Conservation (phyloP, 2,888 invertebrate species). For the Colostygia pectinataria region DNA sequence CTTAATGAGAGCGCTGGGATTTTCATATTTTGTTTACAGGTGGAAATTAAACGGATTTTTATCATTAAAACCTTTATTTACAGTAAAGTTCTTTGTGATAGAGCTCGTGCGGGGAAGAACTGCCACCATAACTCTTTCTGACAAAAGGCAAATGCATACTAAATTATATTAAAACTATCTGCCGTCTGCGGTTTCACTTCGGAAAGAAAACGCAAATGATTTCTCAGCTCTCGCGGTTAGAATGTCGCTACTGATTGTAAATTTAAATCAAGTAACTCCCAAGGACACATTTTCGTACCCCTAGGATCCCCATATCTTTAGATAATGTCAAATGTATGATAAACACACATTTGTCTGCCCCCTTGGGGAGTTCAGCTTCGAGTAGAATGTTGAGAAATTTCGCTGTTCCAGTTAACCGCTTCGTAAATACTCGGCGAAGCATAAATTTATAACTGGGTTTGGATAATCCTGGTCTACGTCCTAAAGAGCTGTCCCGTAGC, state of each 20-base stretch:
- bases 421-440: conserved; percentile 14
- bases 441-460: conserved; percentile 16
- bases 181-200: too few species aligned
- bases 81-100: too few species aligned
- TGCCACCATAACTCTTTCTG: too few species aligned
- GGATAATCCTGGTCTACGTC: conserved; percentile 8
- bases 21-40: conserved; percentile 1
- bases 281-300: conserved; percentile 10
- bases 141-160: too few species aligned
- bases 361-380: conserved; percentile 12
- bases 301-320: conserved; percentile 7
- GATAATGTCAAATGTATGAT: conserved; percentile 24
- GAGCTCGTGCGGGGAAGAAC: too few species aligned
- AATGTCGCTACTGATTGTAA: too few species aligned
- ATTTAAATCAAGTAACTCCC: not conserved
- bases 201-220: too few species aligned
- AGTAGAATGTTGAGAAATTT: conserved; percentile 14
- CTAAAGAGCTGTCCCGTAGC: not conserved
- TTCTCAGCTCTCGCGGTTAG: too few species aligned
- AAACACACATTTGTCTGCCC: conserved; percentile 16
- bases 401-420: conserved; percentile 18
- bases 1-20: conserved; percentile 9
- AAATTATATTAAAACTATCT: too few species aligned
- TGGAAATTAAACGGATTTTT: too few species aligned
- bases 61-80: too few species aligned